A percentile compares a stretch with the other conserved stretches of the same genome.
Conservation (phyloP, 1,140 invertebrate species). For the Euglossa dilemma region DNA sequence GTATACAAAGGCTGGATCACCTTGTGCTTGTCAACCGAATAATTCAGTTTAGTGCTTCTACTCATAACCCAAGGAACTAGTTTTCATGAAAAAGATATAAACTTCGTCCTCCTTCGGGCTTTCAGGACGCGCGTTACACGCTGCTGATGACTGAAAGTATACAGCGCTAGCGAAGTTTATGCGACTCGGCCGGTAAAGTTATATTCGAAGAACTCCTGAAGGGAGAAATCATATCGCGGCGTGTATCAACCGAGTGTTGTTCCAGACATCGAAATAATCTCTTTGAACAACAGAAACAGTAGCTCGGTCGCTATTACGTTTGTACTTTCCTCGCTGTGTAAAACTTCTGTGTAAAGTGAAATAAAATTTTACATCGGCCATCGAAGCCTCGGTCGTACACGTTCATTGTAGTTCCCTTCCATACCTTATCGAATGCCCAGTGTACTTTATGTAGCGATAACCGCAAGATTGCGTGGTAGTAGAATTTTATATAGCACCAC, state of each 20-base stretch:
- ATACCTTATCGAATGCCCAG: too few species aligned
- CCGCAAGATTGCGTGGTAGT: too few species aligned
- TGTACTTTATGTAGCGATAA: too few species aligned
- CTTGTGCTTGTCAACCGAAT: conserved; percentile 42
- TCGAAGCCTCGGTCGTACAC: not conserved
- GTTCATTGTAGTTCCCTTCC: not conserved
- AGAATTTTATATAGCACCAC: too few species aligned
- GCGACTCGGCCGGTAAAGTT: conserved; percentile 46
- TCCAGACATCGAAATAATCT: conserved; percentile 58
- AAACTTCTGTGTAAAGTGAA: conserved; percentile 32
- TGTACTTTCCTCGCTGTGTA: conserved; percentile 24
- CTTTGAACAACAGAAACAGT: conserved; percentile 44
- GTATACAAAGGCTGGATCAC: conserved; percentile 29
- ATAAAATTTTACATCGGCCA: conserved; percentile 47
- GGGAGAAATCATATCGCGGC: conserved; percentile 59
- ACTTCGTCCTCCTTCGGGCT: conserved; percentile 46
- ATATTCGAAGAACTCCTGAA: conserved; percentile 37
- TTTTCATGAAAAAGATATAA: conserved; percentile 65
- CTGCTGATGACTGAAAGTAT: conserved; percentile 60
- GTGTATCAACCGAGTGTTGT: conserved; percentile 40
- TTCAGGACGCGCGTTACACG: conserved; percentile 43
- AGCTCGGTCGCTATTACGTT: conserved; percentile 15
- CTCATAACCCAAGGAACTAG: conserved; percentile 50
- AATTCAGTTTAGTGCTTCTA: conserved; percentile 45
- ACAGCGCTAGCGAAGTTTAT: conserved; percentile 64